Evolutionary conservation across 2,797 vertebrate species (phyloP).

Genomic region (Muscicapa comitata): DNA sequence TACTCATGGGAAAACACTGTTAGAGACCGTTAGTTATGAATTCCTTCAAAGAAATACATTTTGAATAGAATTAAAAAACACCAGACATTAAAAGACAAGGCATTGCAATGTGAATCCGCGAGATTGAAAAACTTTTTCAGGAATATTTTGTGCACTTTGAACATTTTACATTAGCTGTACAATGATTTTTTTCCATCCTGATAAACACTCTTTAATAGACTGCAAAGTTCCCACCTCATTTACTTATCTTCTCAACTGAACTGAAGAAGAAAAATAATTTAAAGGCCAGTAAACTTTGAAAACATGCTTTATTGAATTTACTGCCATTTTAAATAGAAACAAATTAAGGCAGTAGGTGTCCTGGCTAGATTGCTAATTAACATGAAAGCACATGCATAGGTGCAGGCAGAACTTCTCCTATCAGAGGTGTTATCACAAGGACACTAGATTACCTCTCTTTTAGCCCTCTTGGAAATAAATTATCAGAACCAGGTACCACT

Average conservation of each 20-base stretch:
- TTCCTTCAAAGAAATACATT: neutral
- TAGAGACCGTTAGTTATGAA: neutral
- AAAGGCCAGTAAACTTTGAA: conserved; percentile 28
- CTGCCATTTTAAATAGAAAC: neutral
- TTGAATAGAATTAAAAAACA: neutral
- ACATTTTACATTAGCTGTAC: neutral
- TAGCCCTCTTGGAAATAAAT: conserved; percentile 10
- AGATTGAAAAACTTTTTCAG: neutral
- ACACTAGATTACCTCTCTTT: neutral
- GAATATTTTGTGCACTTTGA: neutral
- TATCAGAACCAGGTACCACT: conserved; percentile 37
- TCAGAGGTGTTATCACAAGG: neutral
- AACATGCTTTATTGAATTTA: neutral
- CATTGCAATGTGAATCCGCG: neutral
- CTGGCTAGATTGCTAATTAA: neutral
- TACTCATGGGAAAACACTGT: neutral
- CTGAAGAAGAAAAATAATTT: conserved; percentile 37
- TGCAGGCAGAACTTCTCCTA: neutral
- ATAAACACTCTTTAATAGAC: neutral
- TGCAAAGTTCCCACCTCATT: neutral
- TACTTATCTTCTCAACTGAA: conserved; percentile 23
- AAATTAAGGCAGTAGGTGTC: neutral
- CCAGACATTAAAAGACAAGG: neutral
- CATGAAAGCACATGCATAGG: neutral
- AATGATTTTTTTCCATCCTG: conserved; percentile 1